Evolutionary conservation across 2,888 invertebrate species (phyloP).

Genomic region (Heliconius ismenius): DNA sequence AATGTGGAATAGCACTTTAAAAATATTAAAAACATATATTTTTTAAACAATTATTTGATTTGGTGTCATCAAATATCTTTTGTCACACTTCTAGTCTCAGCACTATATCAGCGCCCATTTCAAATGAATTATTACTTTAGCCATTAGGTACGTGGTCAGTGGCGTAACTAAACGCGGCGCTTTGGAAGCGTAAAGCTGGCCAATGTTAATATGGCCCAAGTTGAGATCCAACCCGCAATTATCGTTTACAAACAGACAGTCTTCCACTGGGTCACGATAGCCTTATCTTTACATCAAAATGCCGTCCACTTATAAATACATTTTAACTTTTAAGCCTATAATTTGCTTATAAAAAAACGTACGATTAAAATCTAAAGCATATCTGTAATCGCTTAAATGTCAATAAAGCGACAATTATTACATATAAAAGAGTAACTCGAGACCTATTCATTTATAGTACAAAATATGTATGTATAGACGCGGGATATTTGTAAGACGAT

Average conservation of each 20-base stretch:
- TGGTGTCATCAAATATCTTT: too few species aligned
- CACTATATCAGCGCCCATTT: too few species aligned
- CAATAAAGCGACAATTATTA: conserved; percentile 56
- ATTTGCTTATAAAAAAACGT: conserved; percentile 5
- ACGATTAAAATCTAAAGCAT: conserved; percentile 27
- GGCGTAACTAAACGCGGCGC: too few species aligned
- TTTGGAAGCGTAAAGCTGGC: too few species aligned
- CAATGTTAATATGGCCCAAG: neutral
- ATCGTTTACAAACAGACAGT: neutral
- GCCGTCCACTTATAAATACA: too few species aligned
- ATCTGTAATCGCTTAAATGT: conserved; percentile 53
- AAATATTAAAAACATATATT: too few species aligned
- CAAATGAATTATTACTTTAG: too few species aligned
- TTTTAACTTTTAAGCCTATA: neutral
- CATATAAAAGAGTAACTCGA: conserved; percentile 41
- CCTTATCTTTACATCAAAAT: neutral
- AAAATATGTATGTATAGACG: conserved; percentile 11
- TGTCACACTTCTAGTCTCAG: too few species aligned
- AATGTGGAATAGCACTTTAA: too few species aligned
- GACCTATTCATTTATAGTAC: conserved; percentile 38
- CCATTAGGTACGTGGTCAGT: too few species aligned
- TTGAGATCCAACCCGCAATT: neutral
- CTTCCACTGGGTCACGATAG: neutral
- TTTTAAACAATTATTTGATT: too few species aligned
- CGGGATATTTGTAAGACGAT: conserved; percentile 55